These are phyloP conservation scores for Doris montereyensis DNA, from an alignment of 2,888 invertebrate genomes.

Conservation along the genomic window DNA sequence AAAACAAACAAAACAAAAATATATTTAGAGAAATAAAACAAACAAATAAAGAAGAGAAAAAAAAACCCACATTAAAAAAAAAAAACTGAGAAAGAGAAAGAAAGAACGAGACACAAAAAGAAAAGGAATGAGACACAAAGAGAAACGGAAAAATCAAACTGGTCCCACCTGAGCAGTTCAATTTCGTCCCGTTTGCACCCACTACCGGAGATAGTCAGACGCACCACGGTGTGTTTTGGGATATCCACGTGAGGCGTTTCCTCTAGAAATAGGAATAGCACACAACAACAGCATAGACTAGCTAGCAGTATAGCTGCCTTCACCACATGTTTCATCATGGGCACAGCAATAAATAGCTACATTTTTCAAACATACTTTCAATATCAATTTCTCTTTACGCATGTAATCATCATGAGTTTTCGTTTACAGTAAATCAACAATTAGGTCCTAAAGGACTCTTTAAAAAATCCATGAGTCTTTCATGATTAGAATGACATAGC, in stretches of 20 bases:
- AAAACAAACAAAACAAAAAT: neutral
- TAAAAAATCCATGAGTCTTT: no score
- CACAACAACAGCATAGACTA: no score
- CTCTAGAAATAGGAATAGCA: constrained; percentile 50
- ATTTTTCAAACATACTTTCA: no score
- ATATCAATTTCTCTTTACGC: no score
- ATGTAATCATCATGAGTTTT: no score
- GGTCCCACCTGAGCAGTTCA: constrained; percentile 57
- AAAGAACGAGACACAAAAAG: constrained; percentile 11
- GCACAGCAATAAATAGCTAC: no score
- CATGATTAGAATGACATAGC: no score
- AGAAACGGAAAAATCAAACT: neutral
- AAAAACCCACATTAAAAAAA: neutral
- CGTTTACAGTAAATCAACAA: no score
- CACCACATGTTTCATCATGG: no score
- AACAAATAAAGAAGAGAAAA: neutral
- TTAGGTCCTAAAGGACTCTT: no score
- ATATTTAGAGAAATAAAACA: neutral
- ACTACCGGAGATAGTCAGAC: constrained; percentile 59
- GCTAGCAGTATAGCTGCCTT: no score
- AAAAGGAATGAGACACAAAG: neutral
- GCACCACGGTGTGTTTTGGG: constrained; percentile 61
- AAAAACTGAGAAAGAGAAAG: constrained; percentile 26
- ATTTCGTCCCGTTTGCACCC: constrained; percentile 55
- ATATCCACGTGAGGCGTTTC: constrained; percentile 65